Evolutionary conservation across 2,797 vertebrate genomes (phyloP), one percentile per base, ranked within the genome.

Genomic region (Galagoides demidoff): DNA sequence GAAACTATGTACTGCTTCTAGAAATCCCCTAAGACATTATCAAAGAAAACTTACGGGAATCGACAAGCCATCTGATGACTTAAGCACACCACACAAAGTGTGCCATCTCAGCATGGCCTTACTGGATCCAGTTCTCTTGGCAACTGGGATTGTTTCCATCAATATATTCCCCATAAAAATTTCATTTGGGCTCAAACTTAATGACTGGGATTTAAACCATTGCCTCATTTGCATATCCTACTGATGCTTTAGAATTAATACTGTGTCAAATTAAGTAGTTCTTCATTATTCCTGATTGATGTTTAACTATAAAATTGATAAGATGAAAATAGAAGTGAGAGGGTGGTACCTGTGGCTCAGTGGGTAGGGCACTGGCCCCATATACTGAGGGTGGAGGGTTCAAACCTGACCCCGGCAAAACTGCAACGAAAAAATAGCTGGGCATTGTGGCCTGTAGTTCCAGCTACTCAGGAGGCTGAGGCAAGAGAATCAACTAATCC

Each of bases 181-280:
- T 37, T 82, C 73, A 63, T 88, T 55, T 45, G 59, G 77, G 64
- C 20, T 94, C 81, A 93, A 31, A 71, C 71, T 92, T 73, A 34
- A 73, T 12, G 85, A 68, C 5, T 63, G 45, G 78, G 31, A 37
- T 68, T 77, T 88, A 85, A 84, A 55, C 13, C 20, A 17, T 20
- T 57, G 68, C 73, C 95, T 95, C 68, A 68, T 81, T 92, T 87
- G 31, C 73, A 2, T 85, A 52, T 66, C 76, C 55, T 63, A 86
- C 37, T 10, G 11, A 82, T 37, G 55, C 11, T 49, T 92, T 92
- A 37, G 7, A 9, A 55, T 61, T 89, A 81, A 74, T 63, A 13
- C 20, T 11, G 17, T 78, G 31, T 57, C 73, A 29, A 27, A 73
- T 92, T 86, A 52, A 66, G 23, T 52, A n/a, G n/a, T 82, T 73